A percentile compares a stretch with the other conserved stretches of the same genome.
Conservation (phyloP, 2,113 vertebrate species). For the Megaleporinus macrocephalus region DNA sequence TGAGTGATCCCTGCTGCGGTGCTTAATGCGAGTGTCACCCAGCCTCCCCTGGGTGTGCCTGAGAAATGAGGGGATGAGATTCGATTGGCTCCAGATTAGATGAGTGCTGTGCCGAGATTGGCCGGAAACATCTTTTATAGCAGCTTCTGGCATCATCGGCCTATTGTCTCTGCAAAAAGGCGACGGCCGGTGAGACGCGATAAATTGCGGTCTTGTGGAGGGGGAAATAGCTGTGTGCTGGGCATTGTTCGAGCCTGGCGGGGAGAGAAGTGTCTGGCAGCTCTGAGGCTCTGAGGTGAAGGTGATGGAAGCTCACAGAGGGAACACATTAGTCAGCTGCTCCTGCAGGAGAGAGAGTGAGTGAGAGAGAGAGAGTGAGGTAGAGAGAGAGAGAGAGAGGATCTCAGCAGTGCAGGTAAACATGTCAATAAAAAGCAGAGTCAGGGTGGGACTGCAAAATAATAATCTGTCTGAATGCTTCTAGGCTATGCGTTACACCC, state of each 20-base stretch:
- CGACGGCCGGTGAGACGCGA: conserved; percentile 63
- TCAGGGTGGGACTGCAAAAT: conserved; percentile 21
- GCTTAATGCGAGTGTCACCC: conserved; percentile 46
- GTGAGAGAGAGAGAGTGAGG: conserved; percentile 8
- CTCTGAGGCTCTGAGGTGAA: conserved; percentile 37
- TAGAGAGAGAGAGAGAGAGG: conserved; percentile 16
- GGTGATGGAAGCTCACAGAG: conserved; percentile 48
- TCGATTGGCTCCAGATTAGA: conserved; percentile 71
- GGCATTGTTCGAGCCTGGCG: conserved; percentile 54
- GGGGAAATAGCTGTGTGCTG: conserved; percentile 68
- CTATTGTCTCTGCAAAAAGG: conserved; percentile 67
- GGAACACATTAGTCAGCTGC: conserved; percentile 65
- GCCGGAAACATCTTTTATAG: conserved; percentile 73
- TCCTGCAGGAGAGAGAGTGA: conserved; percentile 42
- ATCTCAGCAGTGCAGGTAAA: conserved; percentile 23
- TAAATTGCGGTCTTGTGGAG: conserved; percentile 67
- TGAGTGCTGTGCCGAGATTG: conserved; percentile 51
- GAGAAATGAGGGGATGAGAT: conserved; percentile 68
- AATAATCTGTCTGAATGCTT: conserved; percentile 16
- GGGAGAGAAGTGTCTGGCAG: conserved; percentile 38
- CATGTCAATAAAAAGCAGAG: conserved; percentile 35
- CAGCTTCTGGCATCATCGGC: conserved; percentile 64
- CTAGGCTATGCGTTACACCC: neutral
- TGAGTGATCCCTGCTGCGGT: conserved; percentile 26
- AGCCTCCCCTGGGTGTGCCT: conserved; percentile 48